A percentile compares a stretch with the other conserved stretches of the same genome.
Evolutionary conservation across 2,113 vertebrate genomes (phyloP).

Genomic region (Isurus oxyrinchus): DNA sequence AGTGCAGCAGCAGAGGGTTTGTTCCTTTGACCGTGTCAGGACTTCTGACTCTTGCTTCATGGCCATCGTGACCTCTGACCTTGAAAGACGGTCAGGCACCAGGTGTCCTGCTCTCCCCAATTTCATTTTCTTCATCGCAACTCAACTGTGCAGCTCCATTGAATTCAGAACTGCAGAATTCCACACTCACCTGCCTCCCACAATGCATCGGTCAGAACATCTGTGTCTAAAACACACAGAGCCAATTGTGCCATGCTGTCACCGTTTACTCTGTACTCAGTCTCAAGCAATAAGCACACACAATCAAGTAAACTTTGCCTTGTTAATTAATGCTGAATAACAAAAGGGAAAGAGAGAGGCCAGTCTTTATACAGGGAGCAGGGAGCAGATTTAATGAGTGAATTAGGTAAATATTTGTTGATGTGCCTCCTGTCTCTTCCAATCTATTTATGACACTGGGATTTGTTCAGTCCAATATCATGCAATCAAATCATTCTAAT

Average conservation of each 20-base stretch:
- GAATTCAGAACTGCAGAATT: neutral
- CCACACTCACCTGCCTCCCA: neutral
- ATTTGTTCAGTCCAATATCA: neutral
- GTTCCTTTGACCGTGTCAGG: neutral
- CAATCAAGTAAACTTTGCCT: neutral
- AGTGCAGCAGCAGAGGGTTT: neutral
- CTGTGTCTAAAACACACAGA: constrained; percentile 4
- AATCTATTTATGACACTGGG: constrained; percentile 4
- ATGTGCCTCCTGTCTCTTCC: neutral
- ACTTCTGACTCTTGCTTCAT: neutral
- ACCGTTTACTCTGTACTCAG: neutral
- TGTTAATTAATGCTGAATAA: constrained; percentile 7
- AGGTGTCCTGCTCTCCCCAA: neutral
- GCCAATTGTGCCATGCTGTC: neutral
- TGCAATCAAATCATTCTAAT: constrained; percentile 22
- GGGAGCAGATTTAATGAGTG: constrained; percentile 23
- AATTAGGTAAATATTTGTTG: constrained; percentile 24
- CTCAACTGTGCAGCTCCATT: neutral
- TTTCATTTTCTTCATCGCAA: neutral
- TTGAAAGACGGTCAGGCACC: neutral
- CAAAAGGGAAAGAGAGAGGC: neutral
- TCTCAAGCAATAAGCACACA: constrained; percentile 6
- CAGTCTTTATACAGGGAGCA: constrained; percentile 9
- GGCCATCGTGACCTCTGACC: neutral
- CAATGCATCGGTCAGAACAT: neutral